Conservation (phyloP, 2,888 invertebrate genomes). For the Thereva nobilitata region DNA sequence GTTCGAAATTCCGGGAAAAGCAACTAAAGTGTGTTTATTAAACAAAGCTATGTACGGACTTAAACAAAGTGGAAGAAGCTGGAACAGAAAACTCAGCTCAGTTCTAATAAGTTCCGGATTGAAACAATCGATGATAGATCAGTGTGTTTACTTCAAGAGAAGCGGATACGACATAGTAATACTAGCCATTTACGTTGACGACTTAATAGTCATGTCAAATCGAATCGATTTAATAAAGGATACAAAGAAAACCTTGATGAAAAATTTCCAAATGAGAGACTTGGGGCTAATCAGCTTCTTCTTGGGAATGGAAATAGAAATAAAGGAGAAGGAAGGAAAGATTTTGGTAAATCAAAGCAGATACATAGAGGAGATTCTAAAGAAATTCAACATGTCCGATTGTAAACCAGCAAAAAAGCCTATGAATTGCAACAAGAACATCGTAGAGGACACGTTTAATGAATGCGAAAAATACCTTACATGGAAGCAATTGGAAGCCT, state of each 20-base stretch:
- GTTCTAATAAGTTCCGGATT: conserved; percentile 20
- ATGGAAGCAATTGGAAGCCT: conserved; percentile 25
- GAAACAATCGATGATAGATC: conserved; percentile 7
- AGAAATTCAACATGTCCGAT: conserved; percentile 17
- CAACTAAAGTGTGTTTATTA: conserved; percentile 12
- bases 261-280: too few species aligned
- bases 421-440: too few species aligned
- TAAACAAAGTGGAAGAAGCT: conserved; percentile 24
- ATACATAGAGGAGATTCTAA: background rate
- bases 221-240: too few species aligned
- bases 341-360: too few species aligned
- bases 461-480: background rate
- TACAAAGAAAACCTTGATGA: too few species aligned
- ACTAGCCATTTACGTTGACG: conserved; percentile 16
- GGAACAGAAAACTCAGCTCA: conserved; percentile 15
- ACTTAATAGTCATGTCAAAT: background rate
- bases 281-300: background rate
- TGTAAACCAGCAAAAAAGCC: conserved; percentile 29
- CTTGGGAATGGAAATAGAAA: conserved; percentile 37
- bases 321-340: conserved; percentile 11
- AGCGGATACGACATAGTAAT: background rate
- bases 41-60: conserved; percentile 21
- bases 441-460: too few species aligned
- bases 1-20: conserved; percentile 13
- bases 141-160: conserved; percentile 20